Evolutionary conservation across 1,140 invertebrate genomes (phyloP).

Genomic region (Tyrophagus putrescentiae): DNA sequence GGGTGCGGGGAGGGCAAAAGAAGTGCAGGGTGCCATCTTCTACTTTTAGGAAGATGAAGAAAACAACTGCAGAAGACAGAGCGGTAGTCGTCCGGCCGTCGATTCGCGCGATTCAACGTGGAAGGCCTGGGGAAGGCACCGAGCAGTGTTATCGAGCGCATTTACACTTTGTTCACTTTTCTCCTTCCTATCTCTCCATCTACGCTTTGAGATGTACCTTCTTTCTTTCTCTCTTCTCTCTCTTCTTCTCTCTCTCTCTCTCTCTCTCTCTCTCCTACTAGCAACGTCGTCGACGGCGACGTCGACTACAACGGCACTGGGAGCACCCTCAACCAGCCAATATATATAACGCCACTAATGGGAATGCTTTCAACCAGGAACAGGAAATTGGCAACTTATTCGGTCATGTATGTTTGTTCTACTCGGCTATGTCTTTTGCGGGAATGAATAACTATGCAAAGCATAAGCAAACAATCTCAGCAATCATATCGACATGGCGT

Average conservation of each 20-base stretch:
- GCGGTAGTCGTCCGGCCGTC: too few species aligned
- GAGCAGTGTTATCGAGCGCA: background rate
- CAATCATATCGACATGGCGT: background rate
- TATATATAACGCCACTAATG: too few species aligned
- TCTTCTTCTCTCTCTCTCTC: too few species aligned
- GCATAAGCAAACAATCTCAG: background rate
- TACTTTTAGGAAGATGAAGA: too few species aligned
- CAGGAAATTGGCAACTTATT: slow-evolving; percentile 16
- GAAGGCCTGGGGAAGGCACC: background rate
- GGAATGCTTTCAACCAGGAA: slow-evolving; percentile 14
- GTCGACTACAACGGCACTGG: too few species aligned
- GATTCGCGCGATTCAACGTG: background rate
- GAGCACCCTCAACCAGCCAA: too few species aligned
- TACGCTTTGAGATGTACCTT: background rate
- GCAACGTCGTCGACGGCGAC: too few species aligned
- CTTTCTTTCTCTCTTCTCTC: too few species aligned
- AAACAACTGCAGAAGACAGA: too few species aligned
- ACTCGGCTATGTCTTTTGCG: background rate
- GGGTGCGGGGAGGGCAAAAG: too few species aligned
- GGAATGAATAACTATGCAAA: slow-evolving; percentile 12
- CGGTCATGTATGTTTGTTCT: slow-evolving; percentile 13
- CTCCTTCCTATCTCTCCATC: background rate
- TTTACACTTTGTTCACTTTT: slow-evolving; percentile 16
- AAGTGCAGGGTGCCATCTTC: too few species aligned
- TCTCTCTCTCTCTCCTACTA: too few species aligned